These are phyloP conservation scores for Drosophila meridionalis DNA, from an alignment of 2,888 invertebrate genomes.

Conservation along the genomic window DNA sequence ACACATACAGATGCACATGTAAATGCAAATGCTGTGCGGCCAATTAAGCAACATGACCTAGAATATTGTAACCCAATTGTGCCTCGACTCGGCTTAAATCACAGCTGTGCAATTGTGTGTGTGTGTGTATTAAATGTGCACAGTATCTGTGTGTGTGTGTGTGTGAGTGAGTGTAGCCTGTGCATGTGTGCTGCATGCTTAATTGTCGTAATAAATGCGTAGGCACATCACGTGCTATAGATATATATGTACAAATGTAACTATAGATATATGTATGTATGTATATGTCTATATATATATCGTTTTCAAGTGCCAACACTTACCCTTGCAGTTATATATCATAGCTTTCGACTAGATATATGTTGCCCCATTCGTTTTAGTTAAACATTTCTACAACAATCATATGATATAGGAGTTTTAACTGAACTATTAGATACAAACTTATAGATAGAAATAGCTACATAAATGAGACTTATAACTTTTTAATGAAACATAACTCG, in stretches of 20 bases:
- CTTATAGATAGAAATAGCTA: background rate
- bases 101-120: constrained; percentile 3
- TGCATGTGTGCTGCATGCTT: constrained; percentile 61
- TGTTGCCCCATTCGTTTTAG: background rate
- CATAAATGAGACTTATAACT: background rate
- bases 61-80: constrained; percentile 60
- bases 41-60: constrained; percentile 75
- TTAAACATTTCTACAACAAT: background rate
- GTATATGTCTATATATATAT: background rate
- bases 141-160: constrained; percentile 5
- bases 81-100: constrained; percentile 30
- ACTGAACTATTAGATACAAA: background rate
- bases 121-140: constrained; percentile 1
- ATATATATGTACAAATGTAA: constrained; percentile 13
- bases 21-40: constrained; percentile 35
- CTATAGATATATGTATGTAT: background rate
- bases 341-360: background rate
- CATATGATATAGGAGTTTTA: background rate
- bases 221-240: constrained; percentile 61
- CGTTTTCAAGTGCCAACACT: background rate
- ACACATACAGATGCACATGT: background rate
- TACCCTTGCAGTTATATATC: constrained; percentile 21
- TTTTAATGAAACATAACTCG: too few species aligned
- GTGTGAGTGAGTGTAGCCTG: constrained; percentile 18
- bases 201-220: constrained; percentile 62